phyloP scores from a whole-genome alignment of 1,140 invertebrate genomes.

The Rhynchophorus ferrugineus region DNA sequence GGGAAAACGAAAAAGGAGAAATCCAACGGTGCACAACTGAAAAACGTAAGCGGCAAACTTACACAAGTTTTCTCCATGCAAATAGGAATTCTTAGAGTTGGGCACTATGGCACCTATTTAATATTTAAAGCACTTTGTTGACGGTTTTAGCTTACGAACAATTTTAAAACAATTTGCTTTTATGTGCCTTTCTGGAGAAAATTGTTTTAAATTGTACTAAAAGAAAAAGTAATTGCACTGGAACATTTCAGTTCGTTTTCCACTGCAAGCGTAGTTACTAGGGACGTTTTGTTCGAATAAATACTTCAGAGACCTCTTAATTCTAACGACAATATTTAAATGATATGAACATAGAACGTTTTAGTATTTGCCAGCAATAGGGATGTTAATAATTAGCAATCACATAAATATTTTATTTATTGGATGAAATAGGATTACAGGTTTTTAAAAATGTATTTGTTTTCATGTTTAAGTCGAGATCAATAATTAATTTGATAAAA shows the following conservation, averaged over 20 bases:
- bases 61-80: conserved; percentile 9
- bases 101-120: conserved; percentile 8
- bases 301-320: background rate
- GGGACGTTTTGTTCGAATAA: background rate
- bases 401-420: no score
- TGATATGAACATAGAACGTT: no score
- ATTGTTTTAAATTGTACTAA: conserved; percentile 7
- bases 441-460: no score
- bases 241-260: background rate
- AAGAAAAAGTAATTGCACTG: conserved; percentile 1
- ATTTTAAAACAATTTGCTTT: conserved; percentile 7
- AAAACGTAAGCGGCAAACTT: conserved; percentile 7
- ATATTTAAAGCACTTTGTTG: conserved; percentile 8
- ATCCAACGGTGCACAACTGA: background rate
- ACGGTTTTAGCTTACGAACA: conserved; percentile 9
- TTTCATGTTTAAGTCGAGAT: no score
- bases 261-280: background rate
- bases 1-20: conserved; percentile 1
- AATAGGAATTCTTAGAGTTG: conserved; percentile 8
- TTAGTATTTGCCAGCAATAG: no score
- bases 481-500: no score
- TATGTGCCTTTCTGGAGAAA: conserved; percentile 4
- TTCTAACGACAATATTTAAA: no score
- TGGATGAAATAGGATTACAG: no score
- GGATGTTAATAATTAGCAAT: no score